Conservation (phyloP, 2,888 invertebrate species). For the Pammene fasciana region DNA sequence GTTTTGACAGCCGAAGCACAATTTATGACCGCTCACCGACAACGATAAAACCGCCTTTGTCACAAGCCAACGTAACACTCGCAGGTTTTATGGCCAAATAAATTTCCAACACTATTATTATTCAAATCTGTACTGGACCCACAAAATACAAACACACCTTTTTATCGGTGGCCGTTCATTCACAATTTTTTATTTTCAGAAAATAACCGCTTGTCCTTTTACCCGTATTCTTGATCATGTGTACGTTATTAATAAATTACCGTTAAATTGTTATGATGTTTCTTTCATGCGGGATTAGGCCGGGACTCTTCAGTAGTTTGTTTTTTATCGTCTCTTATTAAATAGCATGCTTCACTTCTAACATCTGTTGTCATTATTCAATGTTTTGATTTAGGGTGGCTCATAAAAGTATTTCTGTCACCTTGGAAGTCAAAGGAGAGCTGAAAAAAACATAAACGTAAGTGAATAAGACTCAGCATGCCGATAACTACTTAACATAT, state of each 20-base stretch:
- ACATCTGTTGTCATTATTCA: conserved; percentile 67
- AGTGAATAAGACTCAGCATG: conserved; percentile 11
- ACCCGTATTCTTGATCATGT: conserved; percentile 58
- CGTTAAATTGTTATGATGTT: conserved; percentile 63
- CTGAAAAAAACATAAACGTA: conserved; percentile 34
- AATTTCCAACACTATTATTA: conserved; percentile 82
- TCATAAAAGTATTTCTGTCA: conserved; percentile 47
- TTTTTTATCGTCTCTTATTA: conserved; percentile 61
- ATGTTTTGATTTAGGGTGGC: conserved; percentile 56
- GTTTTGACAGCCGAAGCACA: conserved; percentile 79
- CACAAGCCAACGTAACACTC: conserved; percentile 75
- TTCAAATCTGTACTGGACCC: conserved; percentile 77
- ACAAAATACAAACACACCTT: conserved; percentile 76
- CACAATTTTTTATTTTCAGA: conserved; percentile 72
- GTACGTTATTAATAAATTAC: conserved; percentile 70
- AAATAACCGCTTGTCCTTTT: conserved; percentile 47
- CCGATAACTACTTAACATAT: conserved; percentile 11
- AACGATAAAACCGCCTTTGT: conserved; percentile 78
- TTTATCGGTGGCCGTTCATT: conserved; percentile 63
- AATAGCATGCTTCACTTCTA: conserved; percentile 56
- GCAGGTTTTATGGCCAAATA: conserved; percentile 79
- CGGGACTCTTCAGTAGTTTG: conserved; percentile 54
- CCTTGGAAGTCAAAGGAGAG: conserved; percentile 32
- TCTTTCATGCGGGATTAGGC: conserved; percentile 67
- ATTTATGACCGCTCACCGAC: conserved; percentile 76